These are phyloP conservation scores for Penaeus japonicus DNA, from an alignment of 1,140 invertebrate genomes.

Conservation along the genomic window DNA sequence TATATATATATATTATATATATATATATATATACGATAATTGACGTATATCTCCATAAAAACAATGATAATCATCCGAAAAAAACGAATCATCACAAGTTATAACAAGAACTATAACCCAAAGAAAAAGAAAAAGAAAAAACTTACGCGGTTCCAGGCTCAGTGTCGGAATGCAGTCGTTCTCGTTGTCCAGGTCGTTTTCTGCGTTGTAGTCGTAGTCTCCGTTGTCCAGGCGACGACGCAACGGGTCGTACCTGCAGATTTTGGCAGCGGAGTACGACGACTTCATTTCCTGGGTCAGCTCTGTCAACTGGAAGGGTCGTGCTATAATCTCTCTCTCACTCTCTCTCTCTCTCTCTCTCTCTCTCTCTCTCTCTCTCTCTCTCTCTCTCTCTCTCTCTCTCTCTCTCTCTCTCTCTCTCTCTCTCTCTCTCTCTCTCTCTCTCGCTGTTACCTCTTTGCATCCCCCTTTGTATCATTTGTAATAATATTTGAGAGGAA, in stretches of 20 bases:
- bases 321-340: not conserved
- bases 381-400: not conserved
- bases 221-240: not conserved
- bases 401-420: not conserved
- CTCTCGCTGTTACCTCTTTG: not conserved
- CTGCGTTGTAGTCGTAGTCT: constrained; percentile 40
- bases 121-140: too few species aligned
- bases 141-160: constrained; percentile 50
- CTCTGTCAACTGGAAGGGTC: constrained; percentile 30
- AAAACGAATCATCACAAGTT: not conserved
- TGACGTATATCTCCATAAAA: not conserved
- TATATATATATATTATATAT: not conserved
- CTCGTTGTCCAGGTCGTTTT: constrained; percentile 43
- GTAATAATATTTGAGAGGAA: too few species aligned
- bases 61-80: not conserved
- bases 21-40: too few species aligned
- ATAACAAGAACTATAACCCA: not conserved
- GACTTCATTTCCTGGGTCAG: constrained; percentile 56
- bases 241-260: constrained; percentile 48
- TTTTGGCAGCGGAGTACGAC: constrained; percentile 49
- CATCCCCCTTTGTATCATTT: too few species aligned
- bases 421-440: not conserved
- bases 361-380: not conserved
- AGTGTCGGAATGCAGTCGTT: constrained; percentile 35
- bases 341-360: not conserved